Conservation (phyloP, 2,797 vertebrate genomes). For the Falco biarmicus region DNA sequence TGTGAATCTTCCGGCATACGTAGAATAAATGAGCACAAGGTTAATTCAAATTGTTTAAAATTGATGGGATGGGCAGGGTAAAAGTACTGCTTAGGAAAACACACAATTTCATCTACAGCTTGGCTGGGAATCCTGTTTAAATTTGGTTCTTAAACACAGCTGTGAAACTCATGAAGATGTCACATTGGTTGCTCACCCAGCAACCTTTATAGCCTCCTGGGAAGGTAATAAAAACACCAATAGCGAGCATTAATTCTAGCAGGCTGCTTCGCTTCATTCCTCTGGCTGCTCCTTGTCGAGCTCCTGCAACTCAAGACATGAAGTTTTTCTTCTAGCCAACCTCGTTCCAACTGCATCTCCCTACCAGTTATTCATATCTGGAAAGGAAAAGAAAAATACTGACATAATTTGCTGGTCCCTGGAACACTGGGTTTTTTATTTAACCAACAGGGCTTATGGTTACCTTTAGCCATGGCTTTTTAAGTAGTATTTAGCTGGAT, state of each 20-base stretch:
- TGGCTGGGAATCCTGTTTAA: conserved; percentile 32
- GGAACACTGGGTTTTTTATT: background rate
- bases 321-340: background rate
- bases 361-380: background rate
- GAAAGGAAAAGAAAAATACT: conserved; percentile 7
- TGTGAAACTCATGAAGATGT: conserved; percentile 30
- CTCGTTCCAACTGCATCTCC: background rate
- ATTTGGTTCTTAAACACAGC: conserved; percentile 23
- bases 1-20: background rate
- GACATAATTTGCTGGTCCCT: background rate
- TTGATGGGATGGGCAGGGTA: background rate
- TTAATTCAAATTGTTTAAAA: background rate
- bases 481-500: background rate
- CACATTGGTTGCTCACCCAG: background rate
- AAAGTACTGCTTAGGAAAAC: conserved; percentile 4
- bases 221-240: conserved; percentile 19
- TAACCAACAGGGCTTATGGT: background rate
- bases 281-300: background rate
- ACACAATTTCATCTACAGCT: background rate
- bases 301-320: background rate
- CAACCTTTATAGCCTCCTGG: background rate
- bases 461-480: conserved; percentile 23
- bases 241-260: background rate
- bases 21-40: background rate
- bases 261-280: background rate